A percentile compares a stretch with the other conserved stretches of the same genome.
phyloP scores from a whole-genome alignment of 1,140 invertebrate species.

The Glomeris maerens region DNA sequence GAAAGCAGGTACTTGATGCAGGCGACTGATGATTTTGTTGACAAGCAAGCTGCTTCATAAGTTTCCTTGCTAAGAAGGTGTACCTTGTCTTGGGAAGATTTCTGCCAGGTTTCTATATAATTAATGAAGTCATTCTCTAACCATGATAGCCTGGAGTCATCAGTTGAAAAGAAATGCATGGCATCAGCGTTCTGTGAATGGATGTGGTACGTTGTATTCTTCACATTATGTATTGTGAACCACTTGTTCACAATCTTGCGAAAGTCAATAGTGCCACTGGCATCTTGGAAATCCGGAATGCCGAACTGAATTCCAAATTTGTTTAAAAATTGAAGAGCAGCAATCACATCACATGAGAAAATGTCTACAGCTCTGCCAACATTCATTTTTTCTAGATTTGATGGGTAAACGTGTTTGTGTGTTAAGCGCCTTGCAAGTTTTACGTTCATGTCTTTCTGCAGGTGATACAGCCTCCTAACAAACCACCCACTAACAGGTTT shows the following conservation, averaged over 20 bases:
- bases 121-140: not conserved
- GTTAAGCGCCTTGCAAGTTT: not conserved
- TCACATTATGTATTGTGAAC: constrained; percentile 1
- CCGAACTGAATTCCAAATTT: not conserved
- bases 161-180: not conserved
- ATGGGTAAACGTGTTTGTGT: not conserved
- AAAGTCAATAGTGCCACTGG: not conserved
- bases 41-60: not conserved
- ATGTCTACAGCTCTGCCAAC: not conserved
- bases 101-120: not conserved
- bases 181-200: not conserved
- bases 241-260: not conserved
- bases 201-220: not conserved
- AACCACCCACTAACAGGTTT: not conserved
- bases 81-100: not conserved
- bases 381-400: constrained; percentile 1
- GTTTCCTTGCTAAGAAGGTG: constrained; percentile 1
- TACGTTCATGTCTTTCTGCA: not conserved
- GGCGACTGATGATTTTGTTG: not conserved
- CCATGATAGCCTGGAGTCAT: not conserved
- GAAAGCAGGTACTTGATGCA: not conserved
- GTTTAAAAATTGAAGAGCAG: not conserved
- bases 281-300: not conserved
- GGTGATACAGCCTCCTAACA: not conserved
- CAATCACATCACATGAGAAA: not conserved